Evolutionary conservation across 2,797 vertebrate genomes (phyloP), one percentile per base, ranked within the genome.

Genomic region (Phalanger gymnotis): DNA sequence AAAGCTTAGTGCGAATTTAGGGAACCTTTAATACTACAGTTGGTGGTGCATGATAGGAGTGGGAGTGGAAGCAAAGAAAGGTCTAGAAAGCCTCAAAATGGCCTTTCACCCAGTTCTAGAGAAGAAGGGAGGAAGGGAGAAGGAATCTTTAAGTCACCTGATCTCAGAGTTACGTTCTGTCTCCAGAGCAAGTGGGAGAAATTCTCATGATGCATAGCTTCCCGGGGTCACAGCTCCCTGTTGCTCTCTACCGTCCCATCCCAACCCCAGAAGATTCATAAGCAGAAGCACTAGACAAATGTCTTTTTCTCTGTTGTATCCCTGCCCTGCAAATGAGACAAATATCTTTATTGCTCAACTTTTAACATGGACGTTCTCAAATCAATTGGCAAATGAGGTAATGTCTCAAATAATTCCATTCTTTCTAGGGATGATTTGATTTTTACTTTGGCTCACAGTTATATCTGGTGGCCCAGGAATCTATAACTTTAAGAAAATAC

Each of bases 401-500:
- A 40, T 87, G 40, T 87, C 73, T 87, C n/a, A 73, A 73, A 73
- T 40, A 66, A 66, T 66, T 66, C 66, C 66, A 87, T 47, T 87
- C 40, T 87, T 87, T 87, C 73, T 51, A 47, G 40, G 40, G 22
- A 51, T 87, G 40, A 51, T 47, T 87, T 87, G 40, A 87, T 87
- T 87, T 87, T 87, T 87, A 25, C 40, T 87, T 87, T 87, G 73
- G 73, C 22, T 87, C 40, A 25, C n/a, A 27, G 47, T 87, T 25
- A 47, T 51, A 87, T 87, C 73, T 87, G 73, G 40, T 87, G 22
- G 19, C 73, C 22, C 25, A 51, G 52, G 27, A 91, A 90, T 57
- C 94, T 30, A 13, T 93, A 90, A 96, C 51, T 96, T 96, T 93
- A 54, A 81, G 66, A 90, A 91, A 95, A 94, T 92, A 61, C 87